Evolutionary conservation across 2,888 invertebrate species (phyloP), one percentile per base, ranked within the genome.

Genomic region (Gasteruption jaculator): DNA sequence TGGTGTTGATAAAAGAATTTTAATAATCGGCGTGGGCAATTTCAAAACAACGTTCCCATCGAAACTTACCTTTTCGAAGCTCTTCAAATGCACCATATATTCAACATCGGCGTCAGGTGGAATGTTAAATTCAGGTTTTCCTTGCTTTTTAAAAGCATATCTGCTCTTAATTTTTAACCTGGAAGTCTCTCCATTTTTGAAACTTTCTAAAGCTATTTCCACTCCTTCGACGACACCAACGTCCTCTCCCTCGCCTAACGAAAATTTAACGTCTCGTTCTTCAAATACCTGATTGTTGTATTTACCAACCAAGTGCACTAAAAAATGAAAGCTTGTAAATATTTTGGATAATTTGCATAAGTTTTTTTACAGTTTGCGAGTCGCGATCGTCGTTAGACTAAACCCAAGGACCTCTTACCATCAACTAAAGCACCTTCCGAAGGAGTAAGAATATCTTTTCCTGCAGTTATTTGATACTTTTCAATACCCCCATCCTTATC

Each of bases 171-270:
- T 77, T 46, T 79, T 78, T 3, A 92, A 65, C 48, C 77, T 74
- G 0, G 91, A 86, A 43, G 79, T 83, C 71, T 96, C 95, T 1
- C 81, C 83, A 54, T 80, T 80, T 54, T 79, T 81, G 73, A 97
- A 91, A 64, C 84, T 86, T 53, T 83, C 81, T 3, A 95, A 62
- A 0, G 89, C 91, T 47, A 76, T 76, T 67, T 94, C 93, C 8
- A 95, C 69, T 7, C 95, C 96, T 38, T 83, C 80, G 22, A 90
- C 79, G 19, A 97, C 72, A 45, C 83, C 82, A 35, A 73, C 71
- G 46, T 87, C 87, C 39, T 74, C 76, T 6, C 91, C 93, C 71
- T 96, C 95, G 0, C 96, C 96, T 14, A 94, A 73, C 11, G 76
- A 72, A 71, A 95, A 97, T 18, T 82, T 79, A 0, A 92, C 79